Evolutionary conservation across 2,888 invertebrate genomes (phyloP), one percentile per base, ranked within the genome.

Genomic region (Drosophila emarginata): DNA sequence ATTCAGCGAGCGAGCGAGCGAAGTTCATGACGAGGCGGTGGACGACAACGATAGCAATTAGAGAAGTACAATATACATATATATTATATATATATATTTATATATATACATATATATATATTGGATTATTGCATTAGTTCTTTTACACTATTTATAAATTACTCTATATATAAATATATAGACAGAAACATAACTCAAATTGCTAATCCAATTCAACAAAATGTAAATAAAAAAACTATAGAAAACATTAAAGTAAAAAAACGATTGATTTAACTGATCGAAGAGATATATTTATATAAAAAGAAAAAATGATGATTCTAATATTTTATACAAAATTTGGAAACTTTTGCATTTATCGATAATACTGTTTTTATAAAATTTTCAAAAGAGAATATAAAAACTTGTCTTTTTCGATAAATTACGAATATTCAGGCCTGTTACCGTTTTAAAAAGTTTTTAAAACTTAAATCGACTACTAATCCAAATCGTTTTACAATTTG

Each of bases 1-100:
- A 71, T 82, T 84, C 79, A 81, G 70, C 82, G 72, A 75, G 78
- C 71, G 72, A 74, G 60, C 73, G 65, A 45, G 56, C 62, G 84
- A 69, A 61, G 71, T 68, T 66, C 61, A 69, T 72, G 72, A 28
- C 60, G 60, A 65, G 36, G 53, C 61, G 66, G 73, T 82, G 69
- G 87, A 80, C 76, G 76, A 86, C 87, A 82, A 84, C 73, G 82
- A 82, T 78, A 84, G 82, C 87, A 76, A 59, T 84, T 80, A 67
- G 53, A 69, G 51, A 69, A 79, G 72, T 84, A 78, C 77, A 77
- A 81, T 85, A 82, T 11, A 32, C 9, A 32, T 9, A 9, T 32
- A 82, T n/a, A n/a, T n/a, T n/a, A n/a, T n/a, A n/a, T n/a, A n/a
- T n/a, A n/a, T 72, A 79, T 74, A 77, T 62, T 0, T 45, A 45